A percentile compares a stretch with the other conserved stretches of the same genome.
Conservation (phyloP, 2,797 vertebrate species). For the Antennarius maculatus region DNA sequence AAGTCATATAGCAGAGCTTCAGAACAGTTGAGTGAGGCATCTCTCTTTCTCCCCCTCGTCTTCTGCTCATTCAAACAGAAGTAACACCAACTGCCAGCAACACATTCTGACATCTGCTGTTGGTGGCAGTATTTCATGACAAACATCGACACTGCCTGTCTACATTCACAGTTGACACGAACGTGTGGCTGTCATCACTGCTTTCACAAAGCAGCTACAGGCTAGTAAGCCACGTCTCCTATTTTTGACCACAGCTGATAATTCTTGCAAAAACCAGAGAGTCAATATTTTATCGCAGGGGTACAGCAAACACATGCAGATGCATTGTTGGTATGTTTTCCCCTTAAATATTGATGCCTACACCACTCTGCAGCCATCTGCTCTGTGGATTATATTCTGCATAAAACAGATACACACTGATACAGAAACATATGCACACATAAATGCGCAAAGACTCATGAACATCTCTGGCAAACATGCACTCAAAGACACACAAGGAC, state of each 20-base stretch:
- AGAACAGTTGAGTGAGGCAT: conserved; percentile 29
- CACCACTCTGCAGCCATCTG: conserved; percentile 74
- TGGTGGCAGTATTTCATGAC: conserved; percentile 77
- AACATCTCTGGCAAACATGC: conserved; percentile 6
- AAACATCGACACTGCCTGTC: conserved; percentile 72
- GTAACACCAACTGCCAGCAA: conserved; percentile 76
- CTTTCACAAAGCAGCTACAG: conserved; percentile 71
- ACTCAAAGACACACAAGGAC: conserved; percentile 31
- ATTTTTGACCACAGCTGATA: conserved; percentile 77
- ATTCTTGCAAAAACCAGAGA: conserved; percentile 77
- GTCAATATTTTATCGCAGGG: conserved; percentile 81
- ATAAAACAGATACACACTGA: conserved; percentile 36
- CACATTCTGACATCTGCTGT: conserved; percentile 79
- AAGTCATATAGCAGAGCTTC: conserved; percentile 21
- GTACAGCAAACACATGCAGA: conserved; percentile 79
- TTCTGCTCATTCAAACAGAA: conserved; percentile 72
- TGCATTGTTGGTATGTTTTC: conserved; percentile 75
- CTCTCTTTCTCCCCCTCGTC: conserved; percentile 30
- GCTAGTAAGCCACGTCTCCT: conserved; percentile 73
- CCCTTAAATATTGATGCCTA: conserved; percentile 78
- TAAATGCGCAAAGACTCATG: conserved; percentile 8
- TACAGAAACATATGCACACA: neutral
- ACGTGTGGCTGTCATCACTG: conserved; percentile 71
- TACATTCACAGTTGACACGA: conserved; percentile 71
- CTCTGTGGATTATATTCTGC: conserved; percentile 64